phyloP scores from a whole-genome alignment of 2,113 vertebrate species.

The Apodemus speciosus region DNA sequence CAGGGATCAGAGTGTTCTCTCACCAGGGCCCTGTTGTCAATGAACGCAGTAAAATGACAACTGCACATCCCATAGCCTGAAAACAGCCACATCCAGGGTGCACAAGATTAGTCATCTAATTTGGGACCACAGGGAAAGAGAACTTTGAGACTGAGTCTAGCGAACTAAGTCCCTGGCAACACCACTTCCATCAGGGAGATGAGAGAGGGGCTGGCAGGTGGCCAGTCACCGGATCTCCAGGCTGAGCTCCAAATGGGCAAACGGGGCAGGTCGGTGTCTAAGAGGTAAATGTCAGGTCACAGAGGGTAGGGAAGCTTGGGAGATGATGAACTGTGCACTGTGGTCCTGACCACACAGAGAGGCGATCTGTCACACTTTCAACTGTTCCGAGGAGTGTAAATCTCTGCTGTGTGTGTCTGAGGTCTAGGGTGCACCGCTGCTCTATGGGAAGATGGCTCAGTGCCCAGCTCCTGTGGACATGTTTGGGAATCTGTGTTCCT shows the following conservation, averaged over 20 bases:
- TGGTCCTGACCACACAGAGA: rapidly evolving
- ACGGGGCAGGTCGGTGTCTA: not conserved
- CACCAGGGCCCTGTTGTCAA: not conserved
- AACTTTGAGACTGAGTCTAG: rapidly evolving
- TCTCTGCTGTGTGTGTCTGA: not conserved
- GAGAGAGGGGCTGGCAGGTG: not conserved
- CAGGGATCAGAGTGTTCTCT: not conserved
- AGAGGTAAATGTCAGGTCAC: rapidly evolving
- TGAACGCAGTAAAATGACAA: not conserved
- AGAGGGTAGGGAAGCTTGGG: not conserved
- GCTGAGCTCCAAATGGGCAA: not conserved
- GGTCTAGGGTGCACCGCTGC: rapidly evolving
- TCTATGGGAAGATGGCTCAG: rapidly evolving
- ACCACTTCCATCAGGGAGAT: not conserved
- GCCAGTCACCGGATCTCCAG: not conserved
- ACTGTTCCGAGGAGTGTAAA: no score
- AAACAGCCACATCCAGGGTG: not conserved
- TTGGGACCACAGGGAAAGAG: not conserved
- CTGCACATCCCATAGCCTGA: rapidly evolving
- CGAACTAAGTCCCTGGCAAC: not conserved
- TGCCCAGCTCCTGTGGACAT: rapidly evolving
- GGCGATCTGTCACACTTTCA: rapidly evolving
- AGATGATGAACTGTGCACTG: rapidly evolving
- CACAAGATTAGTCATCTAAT: not conserved
- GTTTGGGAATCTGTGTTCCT: rapidly evolving